These are phyloP conservation scores for Cartodere bifasciata DNA, from an alignment of 2,888 invertebrate species.

Conservation along the genomic window DNA sequence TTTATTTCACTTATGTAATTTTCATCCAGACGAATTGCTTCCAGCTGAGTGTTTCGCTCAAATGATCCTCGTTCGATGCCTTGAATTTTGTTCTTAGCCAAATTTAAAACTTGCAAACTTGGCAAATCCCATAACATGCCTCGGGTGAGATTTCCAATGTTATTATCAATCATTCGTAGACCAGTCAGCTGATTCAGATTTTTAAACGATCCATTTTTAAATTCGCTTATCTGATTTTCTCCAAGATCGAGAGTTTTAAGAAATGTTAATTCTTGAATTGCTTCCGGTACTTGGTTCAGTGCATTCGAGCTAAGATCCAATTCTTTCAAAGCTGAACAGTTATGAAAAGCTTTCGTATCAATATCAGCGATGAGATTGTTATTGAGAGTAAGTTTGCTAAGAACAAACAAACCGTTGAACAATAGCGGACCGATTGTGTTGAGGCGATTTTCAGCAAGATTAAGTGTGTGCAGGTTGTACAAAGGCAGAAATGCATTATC, in stretches of 20 bases:
- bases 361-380: conserved; percentile 72
- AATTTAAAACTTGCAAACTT: conserved; percentile 72
- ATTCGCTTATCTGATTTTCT: conserved; percentile 76
- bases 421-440: conserved; percentile 69
- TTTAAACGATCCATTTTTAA: conserved; percentile 74
- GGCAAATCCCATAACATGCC: conserved; percentile 82
- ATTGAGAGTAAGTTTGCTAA: conserved; percentile 73
- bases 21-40: conserved; percentile 77
- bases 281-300: conserved; percentile 67
- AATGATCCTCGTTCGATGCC: conserved; percentile 76
- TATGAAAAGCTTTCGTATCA: conserved; percentile 71
- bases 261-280: conserved; percentile 66
- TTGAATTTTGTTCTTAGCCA: conserved; percentile 81
- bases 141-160: conserved; percentile 69
- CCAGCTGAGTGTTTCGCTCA: conserved; percentile 65
- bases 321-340: conserved; percentile 79
- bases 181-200: conserved; percentile 79
- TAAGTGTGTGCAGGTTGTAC: conserved; percentile 79
- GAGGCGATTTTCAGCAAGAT: conserved; percentile 76
- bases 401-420: conserved; percentile 71
- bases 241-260: conserved; percentile 82
- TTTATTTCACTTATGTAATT: conserved; percentile 83
- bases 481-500: conserved; percentile 78
- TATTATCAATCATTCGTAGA: conserved; percentile 78
- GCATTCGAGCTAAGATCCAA: conserved; percentile 81